Conservation (phyloP, 2,888 invertebrate species). For the Lapara coniferarum region DNA sequence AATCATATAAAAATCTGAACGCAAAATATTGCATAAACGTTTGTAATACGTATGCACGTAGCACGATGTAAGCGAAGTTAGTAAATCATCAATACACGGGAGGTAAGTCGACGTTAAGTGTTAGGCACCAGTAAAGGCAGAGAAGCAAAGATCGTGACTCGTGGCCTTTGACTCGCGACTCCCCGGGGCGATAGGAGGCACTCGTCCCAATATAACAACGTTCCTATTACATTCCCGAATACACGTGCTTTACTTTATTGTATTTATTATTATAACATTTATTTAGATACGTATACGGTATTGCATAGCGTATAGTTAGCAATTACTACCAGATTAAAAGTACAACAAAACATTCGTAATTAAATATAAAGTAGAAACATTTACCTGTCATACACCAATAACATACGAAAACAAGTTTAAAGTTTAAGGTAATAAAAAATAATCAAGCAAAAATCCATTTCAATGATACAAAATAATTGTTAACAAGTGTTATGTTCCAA, state of each 20-base stretch:
- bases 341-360: too few species aligned
- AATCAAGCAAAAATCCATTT: slow-evolving; percentile 37
- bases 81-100: slow-evolving; percentile 43
- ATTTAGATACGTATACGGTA: too few species aligned
- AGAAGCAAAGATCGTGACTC: slow-evolving; percentile 59
- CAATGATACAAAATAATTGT: slow-evolving; percentile 41
- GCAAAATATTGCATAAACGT: neutral
- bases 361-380: neutral
- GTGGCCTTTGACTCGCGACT: slow-evolving; percentile 61
- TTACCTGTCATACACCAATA: neutral
- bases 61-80: slow-evolving; percentile 29
- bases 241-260: neutral
- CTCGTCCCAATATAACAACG: slow-evolving; percentile 52
- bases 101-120: slow-evolving; percentile 41
- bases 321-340: too few species aligned
- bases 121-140: slow-evolving; percentile 47
- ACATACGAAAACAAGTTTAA: neutral
- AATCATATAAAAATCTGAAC: neutral
- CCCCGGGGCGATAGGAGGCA: slow-evolving; percentile 53
- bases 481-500: slow-evolving; percentile 47
- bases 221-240: slow-evolving; percentile 37
- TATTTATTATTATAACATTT: neutral
- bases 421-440: slow-evolving; percentile 10
- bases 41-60: neutral
- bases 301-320: too few species aligned